Conservation (phyloP, 2,888 invertebrate genomes). For the Gari tellinella region DNA sequence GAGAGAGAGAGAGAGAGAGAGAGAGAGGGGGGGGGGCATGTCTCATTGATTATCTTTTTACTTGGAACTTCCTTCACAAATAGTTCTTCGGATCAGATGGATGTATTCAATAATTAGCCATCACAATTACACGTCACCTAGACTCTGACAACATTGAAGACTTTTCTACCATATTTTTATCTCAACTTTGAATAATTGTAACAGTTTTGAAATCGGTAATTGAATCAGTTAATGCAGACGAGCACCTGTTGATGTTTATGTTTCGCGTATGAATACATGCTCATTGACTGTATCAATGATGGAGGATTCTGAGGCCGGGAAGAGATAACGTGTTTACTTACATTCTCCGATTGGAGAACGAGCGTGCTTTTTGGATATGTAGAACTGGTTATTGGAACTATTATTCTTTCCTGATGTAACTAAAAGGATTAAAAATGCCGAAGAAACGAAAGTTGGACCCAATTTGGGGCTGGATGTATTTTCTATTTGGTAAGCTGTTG, state of each 20-base stretch:
- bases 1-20: conserved; percentile 9
- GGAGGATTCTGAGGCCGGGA: conserved; percentile 49
- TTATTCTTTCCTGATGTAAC: no score
- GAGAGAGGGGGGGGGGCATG: conserved; percentile 8
- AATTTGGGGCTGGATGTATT: conserved; percentile 48
- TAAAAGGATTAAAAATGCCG: conserved; percentile 33
- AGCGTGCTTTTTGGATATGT: neutral
- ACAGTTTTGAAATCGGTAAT: no score
- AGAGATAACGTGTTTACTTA: no score
- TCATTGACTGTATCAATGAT: conserved; percentile 49
- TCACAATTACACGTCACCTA: neutral
- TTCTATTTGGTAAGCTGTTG: conserved; percentile 56
- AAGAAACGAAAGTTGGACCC: conserved; percentile 55
- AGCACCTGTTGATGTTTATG: conserved; percentile 11
- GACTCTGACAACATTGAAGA: no score
- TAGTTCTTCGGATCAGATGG: neutral
- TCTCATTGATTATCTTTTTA: no score
- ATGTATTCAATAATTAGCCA: neutral
- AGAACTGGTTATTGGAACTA: no score
- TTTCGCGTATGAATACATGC: conserved; percentile 37
- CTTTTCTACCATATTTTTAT: no score
- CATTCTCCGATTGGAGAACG: neutral
- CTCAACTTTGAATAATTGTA: no score
- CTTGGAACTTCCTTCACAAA: no score
- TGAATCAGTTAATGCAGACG: conserved; percentile 6